Evolutionary conservation across 2,113 vertebrate species (phyloP), one percentile per base, ranked within the genome.

Genomic region (Vimba vimba): DNA sequence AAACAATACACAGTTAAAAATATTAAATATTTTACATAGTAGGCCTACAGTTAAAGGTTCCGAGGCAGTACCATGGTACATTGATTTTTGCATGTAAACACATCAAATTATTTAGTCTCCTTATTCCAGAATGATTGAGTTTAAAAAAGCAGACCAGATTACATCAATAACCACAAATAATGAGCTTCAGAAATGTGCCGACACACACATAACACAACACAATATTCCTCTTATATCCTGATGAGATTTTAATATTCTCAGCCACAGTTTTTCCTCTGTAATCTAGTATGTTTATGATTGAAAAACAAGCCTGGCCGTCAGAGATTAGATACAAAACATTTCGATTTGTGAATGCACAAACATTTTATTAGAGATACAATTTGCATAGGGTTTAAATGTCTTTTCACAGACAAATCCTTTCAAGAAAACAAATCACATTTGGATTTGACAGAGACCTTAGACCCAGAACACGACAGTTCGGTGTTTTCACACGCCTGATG

Each of bases 221-320:
- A n/a, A 21, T n/a, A 19, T 43, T 25, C 33, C 15, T 33, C 52
- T 39, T 12, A 80, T 36, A 15, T 45, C 39, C 62, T 68, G 62
- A 82, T 12, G 45, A 33, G 60, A 82, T 52, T 82, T 82, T 4
- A 68, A 66, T 33, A 68, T 50, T 66, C 39, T 30, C 62, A 3
- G 59, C 3, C 75, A 79, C 11, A 1, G n/a, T 77, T 12, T 36
- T 60, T 5, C 30, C 55, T n/a, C 25, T 73, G 47, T 73, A 83
- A 83, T 83, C 68, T 73, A 25, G 81, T 57, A 39, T 73, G 19
- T 55, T 55, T 57, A 71, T 43, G 66, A 83, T 73, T 79, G 33
- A 60, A 79, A 23, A 39, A 11, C 19, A 36, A 21, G 30, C 52
- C 21, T 0, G 21, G 6, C 30, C 1, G 21, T 55, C 45, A 50